Conservation (phyloP, 2,888 invertebrate species). For the Pollenia labialis region DNA sequence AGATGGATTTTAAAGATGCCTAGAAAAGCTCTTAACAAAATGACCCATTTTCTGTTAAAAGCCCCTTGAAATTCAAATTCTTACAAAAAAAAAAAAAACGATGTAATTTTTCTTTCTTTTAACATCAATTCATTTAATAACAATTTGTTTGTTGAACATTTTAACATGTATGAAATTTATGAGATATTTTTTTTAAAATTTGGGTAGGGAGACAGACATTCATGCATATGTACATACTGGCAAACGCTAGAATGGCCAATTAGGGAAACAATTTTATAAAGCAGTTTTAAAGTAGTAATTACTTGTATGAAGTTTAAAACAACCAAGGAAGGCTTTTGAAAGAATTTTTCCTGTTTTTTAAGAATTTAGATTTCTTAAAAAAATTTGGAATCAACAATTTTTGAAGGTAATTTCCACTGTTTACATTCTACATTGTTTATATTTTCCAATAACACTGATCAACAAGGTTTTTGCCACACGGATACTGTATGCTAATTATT, state of each 20-base stretch:
- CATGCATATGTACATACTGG: background rate
- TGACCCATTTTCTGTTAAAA: constrained; percentile 57
- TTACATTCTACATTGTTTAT: no score
- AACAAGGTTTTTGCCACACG: no score
- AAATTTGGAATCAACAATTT: no score
- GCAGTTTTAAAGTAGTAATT: constrained; percentile 3
- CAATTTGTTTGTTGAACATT: constrained; percentile 36
- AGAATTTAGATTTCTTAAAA: no score
- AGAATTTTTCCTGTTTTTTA: no score
- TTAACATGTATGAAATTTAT: constrained; percentile 24
- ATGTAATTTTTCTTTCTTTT: constrained; percentile 35
- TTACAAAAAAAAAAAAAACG: constrained; percentile 1
- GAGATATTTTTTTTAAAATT: constrained; percentile 3
- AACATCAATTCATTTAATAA: constrained; percentile 48
- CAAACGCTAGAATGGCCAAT: background rate
- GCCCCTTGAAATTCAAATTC: constrained; percentile 11
- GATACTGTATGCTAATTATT: no score
- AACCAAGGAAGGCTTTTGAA: no score
- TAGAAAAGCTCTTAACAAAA: constrained; percentile 56
- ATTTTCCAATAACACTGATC: no score
- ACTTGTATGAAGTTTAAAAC: no score
- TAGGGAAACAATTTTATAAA: background rate
- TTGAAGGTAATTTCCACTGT: no score
- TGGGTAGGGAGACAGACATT: background rate
- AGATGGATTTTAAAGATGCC: constrained; percentile 32